Conservation (phyloP, 1,140 invertebrate genomes). For the Marisa cornuarietis region DNA sequence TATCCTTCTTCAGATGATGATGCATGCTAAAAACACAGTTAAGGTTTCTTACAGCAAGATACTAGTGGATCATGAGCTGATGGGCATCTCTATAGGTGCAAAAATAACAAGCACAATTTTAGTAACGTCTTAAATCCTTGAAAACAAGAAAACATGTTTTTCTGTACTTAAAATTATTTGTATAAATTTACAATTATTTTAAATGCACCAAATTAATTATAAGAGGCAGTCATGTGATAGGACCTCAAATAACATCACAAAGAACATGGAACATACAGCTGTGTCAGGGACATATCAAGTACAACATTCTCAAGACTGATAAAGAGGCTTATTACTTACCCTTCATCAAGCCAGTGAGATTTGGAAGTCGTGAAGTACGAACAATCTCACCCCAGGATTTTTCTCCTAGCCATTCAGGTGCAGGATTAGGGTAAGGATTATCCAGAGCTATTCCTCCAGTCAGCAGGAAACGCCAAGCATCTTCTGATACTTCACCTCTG, state of each 20-base stretch:
- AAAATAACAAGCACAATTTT: no score
- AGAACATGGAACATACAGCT: slow-evolving; percentile 46
- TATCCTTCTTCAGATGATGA: no score
- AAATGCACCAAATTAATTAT: neutral
- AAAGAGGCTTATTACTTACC: slow-evolving; percentile 53
- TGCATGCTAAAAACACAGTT: no score
- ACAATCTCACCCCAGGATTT: slow-evolving; percentile 86
- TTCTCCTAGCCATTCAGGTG: slow-evolving; percentile 81
- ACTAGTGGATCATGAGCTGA: no score
- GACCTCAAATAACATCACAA: neutral
- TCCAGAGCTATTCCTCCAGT: slow-evolving; percentile 66
- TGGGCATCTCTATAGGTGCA: no score
- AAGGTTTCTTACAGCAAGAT: no score
- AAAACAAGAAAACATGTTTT: neutral
- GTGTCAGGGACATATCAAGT: neutral
- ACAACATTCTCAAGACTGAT: neutral
- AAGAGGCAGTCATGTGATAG: neutral
- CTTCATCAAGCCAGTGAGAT: slow-evolving; percentile 57
- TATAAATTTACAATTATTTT: neutral
- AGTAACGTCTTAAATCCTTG: neutral
- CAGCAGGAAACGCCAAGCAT: slow-evolving; percentile 64
- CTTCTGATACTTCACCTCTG: slow-evolving; percentile 65
- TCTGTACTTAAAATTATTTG: neutral
- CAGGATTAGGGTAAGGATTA: slow-evolving; percentile 63
- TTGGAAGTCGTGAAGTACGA: slow-evolving; percentile 72